These are phyloP conservation scores for Venusia cambrica DNA, from an alignment of 2,888 invertebrate species.

Conservation along the genomic window DNA sequence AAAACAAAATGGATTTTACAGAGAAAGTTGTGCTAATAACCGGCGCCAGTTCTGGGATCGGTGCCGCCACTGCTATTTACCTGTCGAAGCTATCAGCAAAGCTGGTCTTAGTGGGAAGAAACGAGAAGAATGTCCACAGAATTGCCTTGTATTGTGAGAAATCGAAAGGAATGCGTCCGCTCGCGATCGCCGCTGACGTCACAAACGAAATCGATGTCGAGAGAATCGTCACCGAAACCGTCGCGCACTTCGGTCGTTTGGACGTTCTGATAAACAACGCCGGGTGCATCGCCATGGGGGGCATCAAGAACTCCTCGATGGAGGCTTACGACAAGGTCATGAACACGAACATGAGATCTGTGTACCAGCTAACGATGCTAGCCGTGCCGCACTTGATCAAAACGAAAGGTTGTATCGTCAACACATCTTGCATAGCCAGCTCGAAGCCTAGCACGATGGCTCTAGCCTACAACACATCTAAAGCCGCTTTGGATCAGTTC, in stretches of 20 bases:
- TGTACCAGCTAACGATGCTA: slow-evolving; percentile 90
- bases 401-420: slow-evolving; percentile 92
- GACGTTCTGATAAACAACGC: slow-evolving; percentile 93
- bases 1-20: slow-evolving; percentile 74
- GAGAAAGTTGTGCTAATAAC: slow-evolving; percentile 84
- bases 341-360: slow-evolving; percentile 90
- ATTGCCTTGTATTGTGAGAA: slow-evolving; percentile 76
- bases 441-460: slow-evolving; percentile 84
- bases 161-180: slow-evolving; percentile 77
- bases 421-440: slow-evolving; percentile 94
- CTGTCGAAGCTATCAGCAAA: slow-evolving; percentile 84
- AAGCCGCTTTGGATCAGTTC: slow-evolving; percentile 96
- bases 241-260: slow-evolving; percentile 85
- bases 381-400: slow-evolving; percentile 90
- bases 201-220: slow-evolving; percentile 85
- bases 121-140: slow-evolving; percentile 55
- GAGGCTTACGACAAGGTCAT: slow-evolving; percentile 93
- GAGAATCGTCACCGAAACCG: slow-evolving; percentile 84
- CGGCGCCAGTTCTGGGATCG: slow-evolving; percentile 89
- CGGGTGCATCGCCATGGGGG: slow-evolving; percentile 88
- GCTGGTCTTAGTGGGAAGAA: slow-evolving; percentile 82
- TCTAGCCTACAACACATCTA: slow-evolving; percentile 93
- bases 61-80: slow-evolving; percentile 85
- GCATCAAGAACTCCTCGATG: slow-evolving; percentile 89
- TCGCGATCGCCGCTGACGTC: slow-evolving; percentile 83